Percentiles rank a stretch among this genome's conserved stretches.
These are phyloP conservation scores for Ceratosolen fusciceps DNA, from an alignment of 1,140 invertebrate genomes.

Conservation along the genomic window DNA sequence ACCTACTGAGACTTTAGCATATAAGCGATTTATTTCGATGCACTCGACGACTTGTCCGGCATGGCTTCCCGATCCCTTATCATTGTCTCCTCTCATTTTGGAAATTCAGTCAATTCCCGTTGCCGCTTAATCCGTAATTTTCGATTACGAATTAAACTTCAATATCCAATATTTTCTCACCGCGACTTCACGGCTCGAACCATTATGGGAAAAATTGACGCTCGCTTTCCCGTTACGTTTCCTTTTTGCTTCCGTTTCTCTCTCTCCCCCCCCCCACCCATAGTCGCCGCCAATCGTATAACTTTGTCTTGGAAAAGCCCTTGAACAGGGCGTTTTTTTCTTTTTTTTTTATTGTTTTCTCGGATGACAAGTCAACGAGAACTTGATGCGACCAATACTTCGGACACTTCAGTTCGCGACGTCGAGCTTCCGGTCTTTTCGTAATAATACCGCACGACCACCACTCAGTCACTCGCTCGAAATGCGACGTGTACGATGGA, in stretches of 20 bases:
- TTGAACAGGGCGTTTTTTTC: neutral
- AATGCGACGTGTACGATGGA: no score
- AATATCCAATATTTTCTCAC: neutral
- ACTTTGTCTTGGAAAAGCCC: neutral
- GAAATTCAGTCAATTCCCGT: neutral
- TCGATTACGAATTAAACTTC: slow-evolving; percentile 6
- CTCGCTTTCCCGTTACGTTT: slow-evolving; percentile 2
- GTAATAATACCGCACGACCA: no score
- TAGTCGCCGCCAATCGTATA: no score
- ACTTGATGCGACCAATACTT: neutral
- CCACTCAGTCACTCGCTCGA: no score
- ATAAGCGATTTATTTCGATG: neutral
- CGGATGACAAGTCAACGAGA: neutral
- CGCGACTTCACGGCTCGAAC: neutral
- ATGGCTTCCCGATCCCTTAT: neutral
- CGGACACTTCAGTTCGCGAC: no score
- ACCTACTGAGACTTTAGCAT: neutral
- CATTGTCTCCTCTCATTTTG: neutral
- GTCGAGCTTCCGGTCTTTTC: no score
- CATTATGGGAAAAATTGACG: slow-evolving; percentile 19
- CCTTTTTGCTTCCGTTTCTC: no score
- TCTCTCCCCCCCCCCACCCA: no score
- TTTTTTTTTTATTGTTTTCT: no score
- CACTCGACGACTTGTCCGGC: neutral
- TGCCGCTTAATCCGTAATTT: slow-evolving; percentile 2